Base-by-base conservation (phyloP, 2,113 vertebrate genomes). In the Eptatretus burgeri region DNA sequence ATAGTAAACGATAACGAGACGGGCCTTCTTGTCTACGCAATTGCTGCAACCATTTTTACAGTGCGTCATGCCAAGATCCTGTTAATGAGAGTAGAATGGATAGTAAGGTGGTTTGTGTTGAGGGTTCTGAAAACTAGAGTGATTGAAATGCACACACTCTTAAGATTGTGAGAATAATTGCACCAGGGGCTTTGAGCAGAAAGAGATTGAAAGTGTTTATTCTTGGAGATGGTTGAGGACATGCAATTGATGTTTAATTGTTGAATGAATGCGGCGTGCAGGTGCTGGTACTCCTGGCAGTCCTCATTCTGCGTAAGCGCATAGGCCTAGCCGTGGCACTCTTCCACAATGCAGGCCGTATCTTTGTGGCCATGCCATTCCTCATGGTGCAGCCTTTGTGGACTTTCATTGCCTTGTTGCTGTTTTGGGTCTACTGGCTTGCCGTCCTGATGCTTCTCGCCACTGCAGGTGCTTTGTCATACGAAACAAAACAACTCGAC, bases 391-490 rank as follows among this genome's bases (percentile, higher is more conserved):
- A 80, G 2, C 79, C 80, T 0, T 20, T 80, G 62, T 78, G 80
- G 78, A 78, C 77, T 1, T 76, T 76, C 13, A 50, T 74, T 62
- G 70, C 76, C 69, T 76, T 80, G 12, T 9, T 74, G 18, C 51
- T 72, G 50, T 80, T 78, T 73, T 81, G 80, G 80, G 27, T 75
- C 7, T 74, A 78, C 65, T 81, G 79, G 80, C 71, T 80, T 66
- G 73, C 78, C 62, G 74, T 80, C 16, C 69, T 81, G 5, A 76
- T 80, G 50, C 78, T 76, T 66, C 72, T 81, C 69, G 80, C 77
- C 56, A 81, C 78, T 52, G 76, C 78, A 68, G 78, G 79, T 81
- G 70, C 56, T 20, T 60, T 20, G 27, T 41, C 27, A 41, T 41
- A 41, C 27, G 7, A 41, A 41, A 41, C 3, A 41, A 41, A 41